A percentile compares a stretch with the other conserved stretches of the same genome.
Conservation (phyloP, 2,797 vertebrate species). For the Molossus alvarezi region DNA sequence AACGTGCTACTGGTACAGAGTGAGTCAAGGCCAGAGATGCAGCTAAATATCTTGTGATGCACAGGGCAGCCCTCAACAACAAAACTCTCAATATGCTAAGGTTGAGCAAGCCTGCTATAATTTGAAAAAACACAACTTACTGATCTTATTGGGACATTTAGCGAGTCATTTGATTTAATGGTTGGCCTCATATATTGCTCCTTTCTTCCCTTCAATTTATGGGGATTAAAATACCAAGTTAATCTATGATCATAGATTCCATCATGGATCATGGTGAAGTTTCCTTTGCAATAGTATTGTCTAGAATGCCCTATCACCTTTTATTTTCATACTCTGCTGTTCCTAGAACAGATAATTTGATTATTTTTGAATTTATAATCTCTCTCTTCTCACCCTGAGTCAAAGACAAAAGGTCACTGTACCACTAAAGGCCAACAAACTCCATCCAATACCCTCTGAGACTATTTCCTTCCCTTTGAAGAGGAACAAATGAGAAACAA, state of each 20-base stretch:
- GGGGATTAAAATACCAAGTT: constrained; percentile 11
- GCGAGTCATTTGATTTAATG: neutral
- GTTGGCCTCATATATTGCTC: constrained; percentile 40
- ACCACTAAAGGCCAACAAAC: neutral
- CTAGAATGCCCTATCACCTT: neutral
- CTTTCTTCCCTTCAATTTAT: constrained; percentile 39
- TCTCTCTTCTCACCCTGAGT: constrained; percentile 16
- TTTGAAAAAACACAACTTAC: constrained; percentile 53
- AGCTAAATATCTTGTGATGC: neutral
- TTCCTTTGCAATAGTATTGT: constrained; percentile 17
- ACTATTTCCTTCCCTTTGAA: constrained; percentile 32
- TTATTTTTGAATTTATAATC: constrained; percentile 28
- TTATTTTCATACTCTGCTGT: constrained; percentile 16
- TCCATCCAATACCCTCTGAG: neutral
- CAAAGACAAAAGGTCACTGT: neutral
- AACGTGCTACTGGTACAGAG: neutral
- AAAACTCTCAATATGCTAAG: constrained; percentile 19
- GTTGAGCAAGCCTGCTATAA: neutral
- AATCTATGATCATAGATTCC: constrained; percentile 4
- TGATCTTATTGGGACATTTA: constrained; percentile 33
- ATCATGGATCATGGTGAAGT: neutral
- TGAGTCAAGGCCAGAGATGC: neutral
- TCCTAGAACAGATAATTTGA: neutral
- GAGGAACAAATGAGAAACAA: neutral
- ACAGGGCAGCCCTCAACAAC: neutral